Evolutionary conservation across 2,797 vertebrate species (phyloP).

Genomic region (Hoplostethus mediterraneus): DNA sequence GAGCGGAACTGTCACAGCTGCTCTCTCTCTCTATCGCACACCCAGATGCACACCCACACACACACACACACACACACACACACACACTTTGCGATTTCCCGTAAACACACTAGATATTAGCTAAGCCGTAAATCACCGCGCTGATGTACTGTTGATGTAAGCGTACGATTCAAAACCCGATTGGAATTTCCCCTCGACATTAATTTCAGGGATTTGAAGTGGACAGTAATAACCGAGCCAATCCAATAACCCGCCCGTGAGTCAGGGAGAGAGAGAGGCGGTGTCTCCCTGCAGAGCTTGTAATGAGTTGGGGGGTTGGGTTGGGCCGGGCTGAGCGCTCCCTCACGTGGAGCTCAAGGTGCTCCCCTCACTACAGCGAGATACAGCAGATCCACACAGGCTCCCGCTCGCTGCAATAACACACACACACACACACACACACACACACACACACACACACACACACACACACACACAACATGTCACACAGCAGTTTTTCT

Average conservation of each 20-base stretch:
- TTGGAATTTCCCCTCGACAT: conserved; percentile 42
- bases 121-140: neutral
- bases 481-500: too few relatives aligned
- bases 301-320: conserved; percentile 44
- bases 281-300: conserved; percentile 36
- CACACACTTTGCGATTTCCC: neutral
- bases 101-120: conserved; percentile 3
- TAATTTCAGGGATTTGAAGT: conserved; percentile 34
- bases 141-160: conserved; percentile 3
- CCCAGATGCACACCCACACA: conserved; percentile 1
- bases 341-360: conserved; percentile 73
- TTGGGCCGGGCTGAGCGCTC: conserved; percentile 47
- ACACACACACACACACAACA: too few relatives aligned
- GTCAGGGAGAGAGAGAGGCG: conserved; percentile 38
- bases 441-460: neutral
- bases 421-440: neutral
- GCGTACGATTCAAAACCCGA: conserved; percentile 2
- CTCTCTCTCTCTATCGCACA: conserved; percentile 5
- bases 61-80: conserved; percentile 1
- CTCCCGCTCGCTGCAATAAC: neutral
- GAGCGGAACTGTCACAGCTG: conserved; percentile 36
- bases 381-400: neutral
- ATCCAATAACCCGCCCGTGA: conserved; percentile 42
- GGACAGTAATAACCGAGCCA: conserved; percentile 29
- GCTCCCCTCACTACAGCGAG: conserved; percentile 33